A percentile compares a stretch with the other conserved stretches of the same genome.
These are phyloP conservation scores for Toxonevra muliebris DNA, from an alignment of 2,888 invertebrate species.

Conservation along the genomic window DNA sequence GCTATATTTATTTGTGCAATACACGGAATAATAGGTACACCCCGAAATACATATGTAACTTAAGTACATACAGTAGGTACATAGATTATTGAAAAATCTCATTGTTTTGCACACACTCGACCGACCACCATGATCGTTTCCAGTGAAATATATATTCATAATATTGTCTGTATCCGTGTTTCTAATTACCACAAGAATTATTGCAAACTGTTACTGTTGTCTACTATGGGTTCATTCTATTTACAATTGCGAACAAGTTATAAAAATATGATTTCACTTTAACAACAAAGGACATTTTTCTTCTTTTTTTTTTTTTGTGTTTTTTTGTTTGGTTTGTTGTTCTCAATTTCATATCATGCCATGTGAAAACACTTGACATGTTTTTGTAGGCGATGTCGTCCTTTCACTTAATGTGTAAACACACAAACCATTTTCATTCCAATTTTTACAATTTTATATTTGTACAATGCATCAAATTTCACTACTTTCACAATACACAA, in stretches of 20 bases:
- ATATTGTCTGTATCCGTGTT: slow-evolving; percentile 15
- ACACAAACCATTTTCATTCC: background rate
- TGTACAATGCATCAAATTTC: no score
- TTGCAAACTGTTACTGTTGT: slow-evolving; percentile 31
- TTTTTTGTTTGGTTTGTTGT: no score
- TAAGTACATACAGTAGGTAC: no score
- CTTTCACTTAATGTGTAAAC: slow-evolving; percentile 30
- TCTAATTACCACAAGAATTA: slow-evolving; percentile 32
- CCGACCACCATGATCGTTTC: slow-evolving; percentile 21
- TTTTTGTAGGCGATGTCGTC: slow-evolving; percentile 36
- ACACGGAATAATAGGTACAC: no score
- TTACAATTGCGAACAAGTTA: slow-evolving; percentile 15
- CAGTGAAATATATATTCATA: slow-evolving; percentile 14
- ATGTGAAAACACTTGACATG: slow-evolving; percentile 44
- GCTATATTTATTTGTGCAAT: no score
- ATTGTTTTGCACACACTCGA: background rate
- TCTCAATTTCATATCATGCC: background rate
- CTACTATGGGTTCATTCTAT: background rate
- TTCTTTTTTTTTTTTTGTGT: slow-evolving; percentile 14
- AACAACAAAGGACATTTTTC: background rate
- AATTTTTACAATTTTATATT: no score
- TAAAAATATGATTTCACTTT: slow-evolving; percentile 24
- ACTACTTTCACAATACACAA: no score
- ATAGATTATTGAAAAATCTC: no score
- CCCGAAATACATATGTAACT: no score